Evolutionary conservation across 2,888 invertebrate species (phyloP), one percentile per base, ranked within the genome.

Genomic region (Argynnis bischoffii): DNA sequence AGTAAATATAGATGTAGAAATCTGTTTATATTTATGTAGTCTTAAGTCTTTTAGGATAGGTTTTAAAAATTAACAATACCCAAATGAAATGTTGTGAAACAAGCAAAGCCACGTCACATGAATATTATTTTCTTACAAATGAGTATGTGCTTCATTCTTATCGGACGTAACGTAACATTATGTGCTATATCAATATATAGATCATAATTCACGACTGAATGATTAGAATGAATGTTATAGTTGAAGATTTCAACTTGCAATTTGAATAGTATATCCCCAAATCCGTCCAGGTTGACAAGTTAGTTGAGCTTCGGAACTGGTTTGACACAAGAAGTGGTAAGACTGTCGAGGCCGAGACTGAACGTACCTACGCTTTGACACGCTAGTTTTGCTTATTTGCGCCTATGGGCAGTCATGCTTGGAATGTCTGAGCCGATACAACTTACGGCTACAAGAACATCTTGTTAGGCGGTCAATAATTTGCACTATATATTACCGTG

Each of bases 321-420:
- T 89, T 88, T 87, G 79, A 81, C 84, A 83, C 85, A 88, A 89
- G 89, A 86, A 85, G 85, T 88, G 86, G 86, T 85, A 81, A 80
- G 79, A 76, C 74, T 76, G 78, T 79, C 84, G 89, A 89, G 89
- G 89, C 89, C 89, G 81, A 80, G 77, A 74, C 86, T 85, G 88
- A 88, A 89, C 87, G 87, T 87, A 81, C n/a, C n/a, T n/a, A n/a
- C 88, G 84, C 84, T 85, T 69, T 66, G 82, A 84, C 70, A 72
- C 82, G 81, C 83, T 81, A 83, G 83, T 81, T 73, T 73, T 72
- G 72, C 71, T 80, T 76, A 76, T 75, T 76, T 76, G 80, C 77
- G 79, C 75, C 76, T 69, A 77, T 81, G 81, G 85, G 89, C 88
- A 89, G 89, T 90, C 89, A 90, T 87, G 88, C 84, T 86, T 79